Conservation (phyloP, 2,113 vertebrate genomes). For the Agapornis roseicollis region DNA sequence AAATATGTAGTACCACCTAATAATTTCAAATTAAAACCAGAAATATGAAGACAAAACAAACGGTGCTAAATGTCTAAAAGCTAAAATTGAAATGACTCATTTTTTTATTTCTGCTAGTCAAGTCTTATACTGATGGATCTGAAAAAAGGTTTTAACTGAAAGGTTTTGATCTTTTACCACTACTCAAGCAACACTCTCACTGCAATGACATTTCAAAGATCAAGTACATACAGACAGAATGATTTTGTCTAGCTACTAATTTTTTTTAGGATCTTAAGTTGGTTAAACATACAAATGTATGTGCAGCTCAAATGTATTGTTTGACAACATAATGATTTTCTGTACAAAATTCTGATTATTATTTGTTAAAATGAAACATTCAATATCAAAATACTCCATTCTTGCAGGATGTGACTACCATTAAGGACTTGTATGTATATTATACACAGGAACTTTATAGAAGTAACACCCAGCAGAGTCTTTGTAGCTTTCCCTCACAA, state of each 20-base stretch:
- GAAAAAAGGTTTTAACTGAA: neutral
- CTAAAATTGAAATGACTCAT: neutral
- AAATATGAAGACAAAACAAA: conserved; percentile 50
- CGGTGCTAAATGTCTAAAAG: neutral
- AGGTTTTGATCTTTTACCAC: neutral
- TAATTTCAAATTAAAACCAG: conserved; percentile 51
- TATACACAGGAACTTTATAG: neutral
- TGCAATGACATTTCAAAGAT: neutral
- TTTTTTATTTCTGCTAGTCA: neutral
- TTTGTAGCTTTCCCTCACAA: neutral
- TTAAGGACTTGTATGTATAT: neutral
- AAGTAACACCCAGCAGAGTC: neutral
- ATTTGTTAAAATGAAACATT: neutral
- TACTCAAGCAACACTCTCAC: neutral
- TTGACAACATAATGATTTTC: neutral
- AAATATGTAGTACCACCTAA: neutral
- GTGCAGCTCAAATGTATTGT: neutral
- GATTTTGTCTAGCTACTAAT: neutral
- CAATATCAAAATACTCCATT: neutral
- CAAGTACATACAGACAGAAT: neutral
- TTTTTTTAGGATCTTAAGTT: neutral
- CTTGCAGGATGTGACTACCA: neutral
- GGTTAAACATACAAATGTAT: neutral
- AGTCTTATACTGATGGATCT: neutral
- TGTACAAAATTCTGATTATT: neutral